Base-by-base conservation (phyloP, 2,113 vertebrate genomes). In the Xyrauchen texanus region DNA sequence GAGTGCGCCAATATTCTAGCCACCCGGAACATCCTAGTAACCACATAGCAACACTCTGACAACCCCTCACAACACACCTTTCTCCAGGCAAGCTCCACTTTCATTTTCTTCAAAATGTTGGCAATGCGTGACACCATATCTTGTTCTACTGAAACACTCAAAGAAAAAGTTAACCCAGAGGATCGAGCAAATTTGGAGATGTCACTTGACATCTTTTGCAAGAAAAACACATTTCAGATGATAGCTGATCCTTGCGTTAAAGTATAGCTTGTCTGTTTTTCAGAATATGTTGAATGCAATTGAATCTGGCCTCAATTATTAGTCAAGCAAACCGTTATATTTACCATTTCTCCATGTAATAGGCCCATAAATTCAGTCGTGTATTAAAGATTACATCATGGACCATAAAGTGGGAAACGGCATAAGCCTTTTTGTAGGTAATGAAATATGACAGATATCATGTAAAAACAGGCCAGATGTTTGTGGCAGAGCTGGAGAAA, bases 391-490 rank as follows among this genome's bases (percentile, higher is more conserved):
- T 63, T 63, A 75, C 9, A 11, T 52, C 16, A 75, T 8, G 46
- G 15, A n/a, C 16, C 46, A 63, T 63, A 63, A 75, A 75, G 11
- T 52, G 72, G 7, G 60, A 75, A 75, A 46, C 12, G 4, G 15
- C 46, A 11, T 34, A 34, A 34, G 72, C 46, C n/a, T 51, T 75
- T 63, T 46, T 51, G 46, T 42, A 13, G 7, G 45, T 63, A 75
- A 75, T 75, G 21, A 75, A 75, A 63, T 61, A 61, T 42, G 70
- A 49, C 21, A 49, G 44, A 57, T 60, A 76, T 55, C 65, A 68
- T 53, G n/a, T 53, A 11, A 61, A 68, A 58, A 7, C 3, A 3
- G n/a, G 9, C 7, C 6, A 63, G 11, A 57, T 57, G 61, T 68
- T 47, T 78, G 67, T 13, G 53, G 53, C 6, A 10, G 57, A 5